These are phyloP conservation scores for Tympanuchus pallidicinctus DNA, from an alignment of 2,113 vertebrate genomes.

Conservation along the genomic window DNA sequence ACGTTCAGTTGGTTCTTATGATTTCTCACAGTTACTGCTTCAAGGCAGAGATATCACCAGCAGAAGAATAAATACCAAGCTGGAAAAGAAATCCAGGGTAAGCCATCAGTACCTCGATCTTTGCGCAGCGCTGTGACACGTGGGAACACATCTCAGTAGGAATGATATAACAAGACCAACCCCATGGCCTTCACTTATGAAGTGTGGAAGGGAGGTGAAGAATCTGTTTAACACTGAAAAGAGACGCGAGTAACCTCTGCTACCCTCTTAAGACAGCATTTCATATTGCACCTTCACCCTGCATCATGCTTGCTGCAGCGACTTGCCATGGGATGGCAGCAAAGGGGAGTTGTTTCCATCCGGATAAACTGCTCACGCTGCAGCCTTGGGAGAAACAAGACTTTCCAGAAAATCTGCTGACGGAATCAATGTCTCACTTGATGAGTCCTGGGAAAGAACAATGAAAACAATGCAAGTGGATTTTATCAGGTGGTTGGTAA, in stretches of 20 bases:
- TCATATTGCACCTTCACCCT: conserved; percentile 11
- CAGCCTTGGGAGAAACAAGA: not conserved
- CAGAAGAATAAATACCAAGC: not conserved
- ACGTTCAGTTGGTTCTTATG: not conserved
- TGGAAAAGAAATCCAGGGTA: not conserved
- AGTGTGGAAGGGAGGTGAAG: not conserved
- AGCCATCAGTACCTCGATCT: not conserved
- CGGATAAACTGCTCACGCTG: not conserved
- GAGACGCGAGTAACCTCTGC: conserved; percentile 3
- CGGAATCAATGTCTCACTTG: not conserved
- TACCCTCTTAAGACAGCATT: conserved; percentile 36
- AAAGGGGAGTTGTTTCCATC: not conserved
- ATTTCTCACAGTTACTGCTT: not conserved
- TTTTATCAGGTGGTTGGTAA: not conserved
- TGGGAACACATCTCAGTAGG: not conserved
- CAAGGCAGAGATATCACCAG: not conserved
- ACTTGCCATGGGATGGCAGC: conserved; percentile 52
- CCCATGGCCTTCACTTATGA: not conserved
- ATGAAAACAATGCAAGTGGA: not conserved
- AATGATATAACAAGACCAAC: not conserved
- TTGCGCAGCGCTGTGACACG: not conserved
- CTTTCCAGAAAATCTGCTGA: conserved; percentile 16
- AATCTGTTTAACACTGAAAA: not conserved
- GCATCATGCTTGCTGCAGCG: not conserved
- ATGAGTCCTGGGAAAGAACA: conserved; percentile 1